Base-by-base conservation (phyloP, 1,140 invertebrate genomes). In the Lamellibrachia luymesi region DNA sequence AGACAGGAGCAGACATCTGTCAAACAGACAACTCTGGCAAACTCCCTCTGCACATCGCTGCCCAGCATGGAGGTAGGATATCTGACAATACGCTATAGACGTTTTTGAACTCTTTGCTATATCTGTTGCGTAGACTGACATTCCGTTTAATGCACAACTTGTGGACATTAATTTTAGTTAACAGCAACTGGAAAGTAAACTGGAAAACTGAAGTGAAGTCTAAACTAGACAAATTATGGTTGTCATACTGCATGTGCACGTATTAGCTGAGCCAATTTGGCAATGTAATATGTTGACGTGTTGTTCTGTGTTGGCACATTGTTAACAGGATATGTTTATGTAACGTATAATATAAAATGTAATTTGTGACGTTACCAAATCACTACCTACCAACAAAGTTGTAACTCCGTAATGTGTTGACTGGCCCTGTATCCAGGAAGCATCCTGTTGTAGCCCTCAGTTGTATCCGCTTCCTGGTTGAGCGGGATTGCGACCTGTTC, bases 401-500 rank as follows among this genome's bases (percentile, higher is more conserved):
- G 17, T 90, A 90, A 38, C n/a, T 25, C 8, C 49, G 7, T 25
- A 7, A 6, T 8, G 5, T 90, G 90, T 90, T 10, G 90, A 90
- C n/a, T 25, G 90, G 49, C n/a, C 6, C 38, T 92, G 92, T 38
- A 51, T 92, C 50, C 50, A n/a, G 10, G 8, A 50, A 51, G 17
- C 51, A 17, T 92, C 52, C 8, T 92, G 25, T 91, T 89, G 89
- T 56, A 94, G 94, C 94, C 90, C 17, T 93, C 56, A 52, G 56
- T 2, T 90, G 93, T 92, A 91, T 96, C 56, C 94, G 95, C 22
- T 95, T 95, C 92, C 93, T 96, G 25, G 95, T 96, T 10, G 95
- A 96, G 93, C 93, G 95, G 90, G 95, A 96, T 92, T 96, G 95
- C 94, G 96, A 96, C 92, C 95, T 95, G 27, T 95, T 94, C 10